A percentile compares a stretch with the other conserved stretches of the same genome.
These are phyloP conservation scores for Mormyrops boulengeri DNA, from an alignment of 2,797 vertebrate genomes.

Conservation along the genomic window DNA sequence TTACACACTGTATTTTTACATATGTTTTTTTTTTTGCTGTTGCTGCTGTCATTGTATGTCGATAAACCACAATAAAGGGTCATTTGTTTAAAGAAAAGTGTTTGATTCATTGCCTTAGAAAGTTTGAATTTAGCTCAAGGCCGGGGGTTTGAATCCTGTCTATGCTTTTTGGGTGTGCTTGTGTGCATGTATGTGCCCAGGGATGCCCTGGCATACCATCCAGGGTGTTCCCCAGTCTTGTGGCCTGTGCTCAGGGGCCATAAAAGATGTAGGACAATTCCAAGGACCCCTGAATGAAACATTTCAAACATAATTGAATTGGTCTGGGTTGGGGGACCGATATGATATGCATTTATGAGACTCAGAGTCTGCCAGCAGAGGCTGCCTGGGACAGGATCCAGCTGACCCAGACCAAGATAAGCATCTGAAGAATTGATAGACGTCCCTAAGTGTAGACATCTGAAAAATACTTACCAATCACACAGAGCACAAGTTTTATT, in stretches of 20 bases:
- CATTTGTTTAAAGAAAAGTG: neutral
- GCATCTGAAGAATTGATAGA: neutral
- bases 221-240: neutral
- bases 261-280: neutral
- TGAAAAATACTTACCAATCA: neutral
- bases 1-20: neutral
- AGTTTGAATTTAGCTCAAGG: neutral
- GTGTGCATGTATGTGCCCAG: neutral
- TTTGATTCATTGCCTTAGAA: neutral
- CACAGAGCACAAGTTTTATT: neutral
- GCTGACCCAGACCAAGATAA: neutral
- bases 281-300: neutral
- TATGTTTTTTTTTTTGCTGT: neutral
- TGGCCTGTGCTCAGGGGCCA: neutral
- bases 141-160: neutral
- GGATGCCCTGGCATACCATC: neutral
- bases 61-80: constrained; percentile 1
- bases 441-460: neutral
- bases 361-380: neutral
- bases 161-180: neutral
- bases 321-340: neutral
- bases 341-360: neutral
- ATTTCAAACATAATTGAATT: neutral
- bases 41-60: neutral
- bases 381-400: neutral